A percentile compares a stretch with the other conserved stretches of the same genome.
phyloP scores from a whole-genome alignment of 2,797 vertebrate genomes.

The Delichon dasypus region DNA sequence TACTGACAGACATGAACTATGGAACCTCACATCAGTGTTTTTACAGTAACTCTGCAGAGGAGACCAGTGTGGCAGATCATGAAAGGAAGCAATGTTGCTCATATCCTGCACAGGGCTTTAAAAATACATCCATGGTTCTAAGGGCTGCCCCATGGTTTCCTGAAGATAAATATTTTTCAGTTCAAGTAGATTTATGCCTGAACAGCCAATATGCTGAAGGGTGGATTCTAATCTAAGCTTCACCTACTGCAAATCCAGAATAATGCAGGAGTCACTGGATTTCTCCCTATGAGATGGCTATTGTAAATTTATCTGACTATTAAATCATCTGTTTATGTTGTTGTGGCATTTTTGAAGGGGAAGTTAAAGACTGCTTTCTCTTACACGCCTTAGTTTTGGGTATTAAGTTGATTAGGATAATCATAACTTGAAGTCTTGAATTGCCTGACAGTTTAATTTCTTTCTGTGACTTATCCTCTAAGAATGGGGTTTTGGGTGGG shows the following conservation, averaged over 20 bases:
- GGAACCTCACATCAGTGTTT: background rate
- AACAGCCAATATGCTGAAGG: background rate
- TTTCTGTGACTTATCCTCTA: background rate
- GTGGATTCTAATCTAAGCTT: background rate
- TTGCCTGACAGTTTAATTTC: background rate
- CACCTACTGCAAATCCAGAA: background rate
- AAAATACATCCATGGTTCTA: background rate
- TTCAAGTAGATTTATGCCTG: constrained; percentile 6
- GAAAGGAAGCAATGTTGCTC: constrained; percentile 17
- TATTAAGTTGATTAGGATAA: background rate
- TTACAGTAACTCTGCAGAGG: background rate
- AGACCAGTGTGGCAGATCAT: background rate
- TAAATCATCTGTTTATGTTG: background rate
- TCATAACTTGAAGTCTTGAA: background rate
- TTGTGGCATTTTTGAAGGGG: background rate
- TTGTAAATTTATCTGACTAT: background rate
- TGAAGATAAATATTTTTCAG: constrained; percentile 48
- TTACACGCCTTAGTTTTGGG: background rate
- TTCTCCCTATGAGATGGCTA: background rate
- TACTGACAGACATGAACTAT: background rate
- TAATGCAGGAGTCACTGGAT: background rate
- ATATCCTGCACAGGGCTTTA: background rate
- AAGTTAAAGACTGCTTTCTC: background rate
- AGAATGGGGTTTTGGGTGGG: background rate
- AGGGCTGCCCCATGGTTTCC: background rate